phyloP scores from a whole-genome alignment of 2,888 invertebrate genomes.

The Anaspis maculata region DNA sequence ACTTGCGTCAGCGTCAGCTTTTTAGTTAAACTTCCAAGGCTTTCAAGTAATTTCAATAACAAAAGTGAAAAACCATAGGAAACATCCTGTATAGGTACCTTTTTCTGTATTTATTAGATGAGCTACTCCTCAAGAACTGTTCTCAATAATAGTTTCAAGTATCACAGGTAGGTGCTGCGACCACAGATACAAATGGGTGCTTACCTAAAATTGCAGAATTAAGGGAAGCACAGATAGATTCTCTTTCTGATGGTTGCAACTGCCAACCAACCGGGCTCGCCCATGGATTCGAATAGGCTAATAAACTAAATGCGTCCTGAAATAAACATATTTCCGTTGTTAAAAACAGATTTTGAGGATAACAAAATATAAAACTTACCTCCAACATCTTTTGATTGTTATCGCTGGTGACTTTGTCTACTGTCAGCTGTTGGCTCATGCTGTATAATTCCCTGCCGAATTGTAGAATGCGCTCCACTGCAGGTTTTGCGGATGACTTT shows the following conservation, averaged over 20 bases:
- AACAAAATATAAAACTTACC: slow-evolving; percentile 44
- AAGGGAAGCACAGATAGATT: slow-evolving; percentile 89
- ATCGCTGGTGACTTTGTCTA: slow-evolving; percentile 74
- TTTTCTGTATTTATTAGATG: too few relatives aligned
- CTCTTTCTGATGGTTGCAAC: slow-evolving; percentile 87
- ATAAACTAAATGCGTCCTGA: slow-evolving; percentile 93
- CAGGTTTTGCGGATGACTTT: slow-evolving; percentile 55
- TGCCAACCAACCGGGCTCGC: slow-evolving; percentile 95
- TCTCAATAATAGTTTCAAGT: too few relatives aligned
- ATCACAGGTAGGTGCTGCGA: too few relatives aligned
- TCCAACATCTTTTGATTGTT: slow-evolving; percentile 86
- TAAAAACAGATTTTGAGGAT: slow-evolving; percentile 1
- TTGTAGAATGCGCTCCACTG: slow-evolving; percentile 87
- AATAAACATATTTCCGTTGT: slow-evolving; percentile 17
- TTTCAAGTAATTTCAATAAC: too few relatives aligned
- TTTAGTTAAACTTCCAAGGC: too few relatives aligned
- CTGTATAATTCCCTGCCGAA: slow-evolving; percentile 91
- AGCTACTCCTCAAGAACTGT: too few relatives aligned
- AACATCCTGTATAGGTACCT: too few relatives aligned
- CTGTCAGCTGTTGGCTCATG: slow-evolving; percentile 77
- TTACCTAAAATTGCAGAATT: slow-evolving; percentile 96
- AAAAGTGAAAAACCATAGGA: too few relatives aligned
- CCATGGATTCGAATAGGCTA: slow-evolving; percentile 98
- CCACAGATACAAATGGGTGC: too few relatives aligned
- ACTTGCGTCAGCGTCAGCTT: too few relatives aligned